Evolutionary conservation across 1,140 invertebrate genomes (phyloP).

Genomic region (Muscidifurax raptorellus): DNA sequence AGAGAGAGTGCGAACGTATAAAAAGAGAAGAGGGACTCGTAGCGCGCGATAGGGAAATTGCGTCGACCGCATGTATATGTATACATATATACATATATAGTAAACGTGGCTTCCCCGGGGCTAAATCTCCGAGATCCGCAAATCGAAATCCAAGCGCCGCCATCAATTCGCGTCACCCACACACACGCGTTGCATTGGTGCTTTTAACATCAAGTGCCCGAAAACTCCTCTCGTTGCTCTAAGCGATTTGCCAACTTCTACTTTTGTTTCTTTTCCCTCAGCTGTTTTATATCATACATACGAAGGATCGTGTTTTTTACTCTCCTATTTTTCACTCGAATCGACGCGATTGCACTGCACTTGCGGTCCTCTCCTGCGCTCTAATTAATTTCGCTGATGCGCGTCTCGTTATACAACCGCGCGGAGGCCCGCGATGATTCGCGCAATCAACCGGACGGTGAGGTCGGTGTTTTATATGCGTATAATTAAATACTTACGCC

Average conservation of each 20-base stretch:
- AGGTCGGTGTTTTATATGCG: too few species aligned
- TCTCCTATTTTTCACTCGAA: background rate
- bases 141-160: conserved; percentile 10
- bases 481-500: too few species aligned
- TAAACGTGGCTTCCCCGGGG: too few species aligned
- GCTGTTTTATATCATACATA: background rate
- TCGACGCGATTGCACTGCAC: too few species aligned
- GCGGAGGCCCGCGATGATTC: too few species aligned
- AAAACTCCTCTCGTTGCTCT: background rate
- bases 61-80: background rate
- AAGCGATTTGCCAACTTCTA: background rate
- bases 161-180: conserved; percentile 15
- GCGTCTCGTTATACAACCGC: too few species aligned
- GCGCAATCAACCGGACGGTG: too few species aligned
- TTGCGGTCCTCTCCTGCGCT: too few species aligned
- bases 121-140: background rate
- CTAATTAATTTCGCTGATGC: too few species aligned
- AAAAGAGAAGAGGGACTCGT: background rate
- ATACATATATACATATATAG: conserved; percentile 1
- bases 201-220: background rate
- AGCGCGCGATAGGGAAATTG: conserved; percentile 17
- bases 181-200: background rate
- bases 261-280: background rate
- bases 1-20: background rate
- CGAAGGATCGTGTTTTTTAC: background rate